phyloP scores from a whole-genome alignment of 2,113 vertebrate genomes.

The Gobio gobio region DNA sequence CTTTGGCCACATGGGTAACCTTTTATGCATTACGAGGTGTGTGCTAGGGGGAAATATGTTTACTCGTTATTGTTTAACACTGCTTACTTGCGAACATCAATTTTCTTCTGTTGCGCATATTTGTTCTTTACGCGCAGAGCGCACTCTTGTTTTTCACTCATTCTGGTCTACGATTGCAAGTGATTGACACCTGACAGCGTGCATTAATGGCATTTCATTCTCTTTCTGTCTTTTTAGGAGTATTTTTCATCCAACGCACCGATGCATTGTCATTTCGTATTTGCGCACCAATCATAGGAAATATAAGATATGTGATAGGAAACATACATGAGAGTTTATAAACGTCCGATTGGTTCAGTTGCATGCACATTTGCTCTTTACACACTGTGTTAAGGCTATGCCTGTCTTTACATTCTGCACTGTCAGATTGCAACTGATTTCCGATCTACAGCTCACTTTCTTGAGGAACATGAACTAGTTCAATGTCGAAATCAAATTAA shows the following conservation, averaged over 20 bases:
- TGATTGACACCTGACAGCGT: conserved; percentile 10
- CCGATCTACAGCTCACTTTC: background rate
- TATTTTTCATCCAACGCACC: background rate
- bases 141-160: background rate
- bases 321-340: background rate
- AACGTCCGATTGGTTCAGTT: background rate
- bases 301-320: background rate
- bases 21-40: background rate
- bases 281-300: background rate
- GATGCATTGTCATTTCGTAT: background rate
- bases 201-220: background rate
- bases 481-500: no score
- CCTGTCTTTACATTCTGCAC: background rate
- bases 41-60: background rate
- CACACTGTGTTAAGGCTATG: background rate
- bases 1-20: background rate
- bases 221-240: background rate
- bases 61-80: background rate
- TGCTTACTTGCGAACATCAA: background rate
- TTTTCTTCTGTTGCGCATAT: conserved; percentile 2
- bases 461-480: background rate
- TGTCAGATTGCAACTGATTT: background rate
- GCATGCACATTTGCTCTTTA: background rate
- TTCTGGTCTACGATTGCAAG: background rate
- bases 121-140: background rate